Percentiles rank a stretch among this genome's conserved stretches.
phyloP scores from a whole-genome alignment of 2,888 invertebrate genomes.

The Megastigmus dorsalis region DNA sequence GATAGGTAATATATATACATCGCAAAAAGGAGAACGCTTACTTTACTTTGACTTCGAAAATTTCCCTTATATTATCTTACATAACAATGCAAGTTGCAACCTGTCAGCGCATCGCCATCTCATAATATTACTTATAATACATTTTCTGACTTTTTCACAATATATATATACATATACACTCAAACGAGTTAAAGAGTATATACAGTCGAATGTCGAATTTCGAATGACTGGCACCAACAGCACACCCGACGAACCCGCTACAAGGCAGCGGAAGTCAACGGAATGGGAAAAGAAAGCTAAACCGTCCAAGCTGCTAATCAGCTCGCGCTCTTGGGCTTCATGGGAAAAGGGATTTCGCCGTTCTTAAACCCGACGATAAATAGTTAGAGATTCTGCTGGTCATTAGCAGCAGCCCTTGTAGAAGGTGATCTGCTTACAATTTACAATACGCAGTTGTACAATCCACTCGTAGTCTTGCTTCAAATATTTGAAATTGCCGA shows the following conservation, averaged over 20 bases:
- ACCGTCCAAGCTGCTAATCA: not conserved
- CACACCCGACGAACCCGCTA: not conserved
- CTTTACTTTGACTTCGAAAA: not conserved
- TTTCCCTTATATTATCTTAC: conserved; percentile 15
- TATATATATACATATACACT: too few relatives aligned
- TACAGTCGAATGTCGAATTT: too few relatives aligned
- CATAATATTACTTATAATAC: not conserved
- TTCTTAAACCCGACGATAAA: too few relatives aligned
- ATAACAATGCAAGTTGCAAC: conserved; percentile 22
- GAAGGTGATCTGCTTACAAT: too few relatives aligned
- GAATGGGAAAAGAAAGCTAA: conserved; percentile 5
- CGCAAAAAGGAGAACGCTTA: not conserved
- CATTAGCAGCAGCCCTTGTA: not conserved
- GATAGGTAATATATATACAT: not conserved
- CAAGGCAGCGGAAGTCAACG: not conserved
- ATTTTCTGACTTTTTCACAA: not conserved
- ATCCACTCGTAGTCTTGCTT: too few relatives aligned
- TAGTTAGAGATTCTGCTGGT: too few relatives aligned
- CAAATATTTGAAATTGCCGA: not conserved
- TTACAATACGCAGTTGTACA: too few relatives aligned
- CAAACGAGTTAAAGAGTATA: too few relatives aligned
- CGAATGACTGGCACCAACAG: not conserved
- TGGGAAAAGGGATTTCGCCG: too few relatives aligned
- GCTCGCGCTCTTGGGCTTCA: not conserved
- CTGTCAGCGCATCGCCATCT: conserved; percentile 18